Conservation (phyloP, 2,113 vertebrate species). For the Dasyprocta punctata region DNA sequence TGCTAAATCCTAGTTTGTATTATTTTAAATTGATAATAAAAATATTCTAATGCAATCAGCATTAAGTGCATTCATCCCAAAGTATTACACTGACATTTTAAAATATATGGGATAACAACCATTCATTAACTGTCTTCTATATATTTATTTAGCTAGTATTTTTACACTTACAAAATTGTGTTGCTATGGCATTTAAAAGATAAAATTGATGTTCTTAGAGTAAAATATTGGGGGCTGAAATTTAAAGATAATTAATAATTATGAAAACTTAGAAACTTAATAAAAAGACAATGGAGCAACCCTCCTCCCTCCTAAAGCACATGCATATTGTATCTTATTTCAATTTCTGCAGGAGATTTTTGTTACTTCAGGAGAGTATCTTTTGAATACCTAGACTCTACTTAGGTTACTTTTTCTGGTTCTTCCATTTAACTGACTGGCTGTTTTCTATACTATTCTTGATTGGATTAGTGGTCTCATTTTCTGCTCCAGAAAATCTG, state of each 20-base stretch:
- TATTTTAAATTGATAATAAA: neutral
- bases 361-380: neutral
- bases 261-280: neutral
- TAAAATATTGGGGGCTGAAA: neutral
- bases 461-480: neutral
- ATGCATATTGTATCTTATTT: neutral
- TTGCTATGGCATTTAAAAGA: neutral
- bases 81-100: neutral
- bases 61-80: neutral
- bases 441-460: neutral
- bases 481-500: slow-evolving; percentile 31
- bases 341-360: neutral
- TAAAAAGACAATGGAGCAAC: neutral
- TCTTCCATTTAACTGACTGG: neutral
- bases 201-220: neutral
- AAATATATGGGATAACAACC: neutral
- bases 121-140: neutral
- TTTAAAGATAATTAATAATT: neutral
- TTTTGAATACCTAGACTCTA: neutral
- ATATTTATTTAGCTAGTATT: neutral
- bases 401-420: neutral
- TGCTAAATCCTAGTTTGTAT: neutral
- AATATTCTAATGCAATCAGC: neutral
- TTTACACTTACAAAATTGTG: neutral
- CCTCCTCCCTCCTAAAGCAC: neutral